A percentile compares a stretch with the other conserved stretches of the same genome.
These are phyloP conservation scores for Lutjanus erythropterus DNA, from an alignment of 2,113 vertebrate species.

Conservation along the genomic window DNA sequence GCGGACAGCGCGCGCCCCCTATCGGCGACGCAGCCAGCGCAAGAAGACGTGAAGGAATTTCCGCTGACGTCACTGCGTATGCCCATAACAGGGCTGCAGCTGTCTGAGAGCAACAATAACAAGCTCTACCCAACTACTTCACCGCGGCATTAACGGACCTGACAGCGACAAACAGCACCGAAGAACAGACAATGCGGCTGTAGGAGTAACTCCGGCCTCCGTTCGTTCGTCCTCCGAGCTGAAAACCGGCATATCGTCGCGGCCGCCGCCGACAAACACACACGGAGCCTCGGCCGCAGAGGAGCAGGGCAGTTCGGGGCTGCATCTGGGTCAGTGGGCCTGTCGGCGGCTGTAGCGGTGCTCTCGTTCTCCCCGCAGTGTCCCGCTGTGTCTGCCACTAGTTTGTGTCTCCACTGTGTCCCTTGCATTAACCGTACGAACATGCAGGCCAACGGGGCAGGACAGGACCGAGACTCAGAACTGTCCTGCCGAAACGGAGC, in stretches of 20 bases:
- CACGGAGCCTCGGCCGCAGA: constrained; percentile 88
- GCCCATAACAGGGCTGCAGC: constrained; percentile 87
- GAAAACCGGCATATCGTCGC: constrained; percentile 88
- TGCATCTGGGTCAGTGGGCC: constrained; percentile 91
- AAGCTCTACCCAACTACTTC: constrained; percentile 62
- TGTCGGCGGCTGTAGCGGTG: constrained; percentile 76
- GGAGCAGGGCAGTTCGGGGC: constrained; percentile 89
- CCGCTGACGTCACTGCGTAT: constrained; percentile 87
- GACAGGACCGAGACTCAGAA: constrained; percentile 86
- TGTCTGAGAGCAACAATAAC: constrained; percentile 87
- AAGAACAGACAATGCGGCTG: constrained; percentile 83
- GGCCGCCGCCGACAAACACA: constrained; percentile 88
- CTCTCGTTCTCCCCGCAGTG: constrained; percentile 49
- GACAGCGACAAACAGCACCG: constrained; percentile 63
- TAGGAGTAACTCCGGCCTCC: constrained; percentile 87
- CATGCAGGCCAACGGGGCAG: constrained; percentile 95
- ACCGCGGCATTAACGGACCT: constrained; percentile 14
- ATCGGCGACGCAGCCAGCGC: constrained; percentile 64
- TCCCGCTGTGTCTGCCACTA: constrained; percentile 42
- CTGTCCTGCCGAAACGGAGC: constrained; percentile 85
- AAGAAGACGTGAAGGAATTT: constrained; percentile 87
- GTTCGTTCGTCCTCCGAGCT: constrained; percentile 88
- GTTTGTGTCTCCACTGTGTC: constrained; percentile 38
- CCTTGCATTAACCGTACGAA: constrained; percentile 68
- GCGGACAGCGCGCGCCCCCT: constrained; percentile 39